Evolutionary conservation across 92 coral and sea anemone genomes (phyloP).

Genomic region (Porites rus): DNA sequence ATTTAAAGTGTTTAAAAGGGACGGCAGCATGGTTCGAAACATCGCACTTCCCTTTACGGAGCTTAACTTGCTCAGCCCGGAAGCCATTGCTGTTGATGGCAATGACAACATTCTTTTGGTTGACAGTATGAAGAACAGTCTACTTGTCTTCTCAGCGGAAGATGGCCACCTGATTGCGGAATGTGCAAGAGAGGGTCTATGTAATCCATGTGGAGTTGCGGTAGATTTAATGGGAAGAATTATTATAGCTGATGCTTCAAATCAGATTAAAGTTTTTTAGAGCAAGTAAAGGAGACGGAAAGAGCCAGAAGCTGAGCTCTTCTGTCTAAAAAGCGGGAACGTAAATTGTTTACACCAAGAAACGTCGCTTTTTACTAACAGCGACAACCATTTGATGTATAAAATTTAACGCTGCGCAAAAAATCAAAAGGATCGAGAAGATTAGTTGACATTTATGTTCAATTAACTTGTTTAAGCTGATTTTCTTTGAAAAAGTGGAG

Average conservation of each 20-base stretch:
- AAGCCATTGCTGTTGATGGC: constrained; percentile 54
- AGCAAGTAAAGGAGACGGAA: background rate
- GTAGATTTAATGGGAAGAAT: constrained; percentile 65
- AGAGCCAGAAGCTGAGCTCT: no score
- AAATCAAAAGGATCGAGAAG: no score
- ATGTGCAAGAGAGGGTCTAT: constrained; percentile 42
- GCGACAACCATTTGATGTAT: no score
- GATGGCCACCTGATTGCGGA: constrained; percentile 63
- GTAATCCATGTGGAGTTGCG: constrained; percentile 66
- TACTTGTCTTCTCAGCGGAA: constrained; percentile 50
- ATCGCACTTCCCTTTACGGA: constrained; percentile 29
- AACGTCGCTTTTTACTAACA: no score
- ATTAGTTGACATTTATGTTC: no score
- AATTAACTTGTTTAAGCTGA: no score
- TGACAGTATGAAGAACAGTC: constrained; percentile 55
- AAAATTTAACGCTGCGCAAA: no score
- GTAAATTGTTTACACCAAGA: no score
- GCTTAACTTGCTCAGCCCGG: constrained; percentile 52
- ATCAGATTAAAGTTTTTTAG: constrained; percentile 63
- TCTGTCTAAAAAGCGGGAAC: no score
- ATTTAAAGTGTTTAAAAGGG: constrained; percentile 55
- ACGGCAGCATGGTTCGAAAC: constrained; percentile 51
- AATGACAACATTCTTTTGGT: constrained; percentile 66
- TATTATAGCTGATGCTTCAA: constrained; percentile 61
- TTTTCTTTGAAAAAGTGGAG: no score